Conservation (phyloP, 1,140 invertebrate genomes). For the Ips typographus region DNA sequence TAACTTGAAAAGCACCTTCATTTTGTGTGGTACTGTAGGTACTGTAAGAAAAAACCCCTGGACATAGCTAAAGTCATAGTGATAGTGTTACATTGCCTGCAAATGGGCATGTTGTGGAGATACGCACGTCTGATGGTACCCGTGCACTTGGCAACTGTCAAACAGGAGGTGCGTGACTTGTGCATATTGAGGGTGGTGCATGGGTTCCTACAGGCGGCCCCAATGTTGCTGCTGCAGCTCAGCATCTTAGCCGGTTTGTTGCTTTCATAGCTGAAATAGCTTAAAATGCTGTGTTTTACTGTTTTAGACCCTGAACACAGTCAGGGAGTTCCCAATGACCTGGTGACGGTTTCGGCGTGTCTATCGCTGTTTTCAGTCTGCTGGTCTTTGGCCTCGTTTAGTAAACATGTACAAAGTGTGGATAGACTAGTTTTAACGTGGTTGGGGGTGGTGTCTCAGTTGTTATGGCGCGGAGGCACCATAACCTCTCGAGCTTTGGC, state of each 20-base stretch:
- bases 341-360: conserved; percentile 79
- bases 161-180: conserved; percentile 74
- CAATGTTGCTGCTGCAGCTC: conserved; percentile 81
- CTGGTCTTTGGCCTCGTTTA: conserved; percentile 89
- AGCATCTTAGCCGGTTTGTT: conserved; percentile 68
- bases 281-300: neutral
- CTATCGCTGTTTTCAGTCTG: conserved; percentile 83
- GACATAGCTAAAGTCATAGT: conserved; percentile 54
- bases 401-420: conserved; percentile 82
- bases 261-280: neutral
- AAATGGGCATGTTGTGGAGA: conserved; percentile 84
- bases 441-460: conserved; percentile 84
- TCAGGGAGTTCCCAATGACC: conserved; percentile 65
- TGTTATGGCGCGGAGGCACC: conserved; percentile 83
- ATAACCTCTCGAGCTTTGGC: conserved; percentile 78
- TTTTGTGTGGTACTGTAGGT: conserved; percentile 37
- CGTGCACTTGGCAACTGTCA: conserved; percentile 79
- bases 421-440: conserved; percentile 83
- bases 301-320: conserved; percentile 33
- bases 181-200: conserved; percentile 81
- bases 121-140: conserved; percentile 87
- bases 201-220: conserved; percentile 84
- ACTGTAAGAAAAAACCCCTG: conserved; percentile 48
- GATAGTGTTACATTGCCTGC: conserved; percentile 70
- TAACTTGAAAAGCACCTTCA: neutral